A percentile compares a stretch with the other conserved stretches of the same genome.
Evolutionary conservation across 1,140 invertebrate genomes (phyloP).

Genomic region (Drosophila sturtevanti): DNA sequence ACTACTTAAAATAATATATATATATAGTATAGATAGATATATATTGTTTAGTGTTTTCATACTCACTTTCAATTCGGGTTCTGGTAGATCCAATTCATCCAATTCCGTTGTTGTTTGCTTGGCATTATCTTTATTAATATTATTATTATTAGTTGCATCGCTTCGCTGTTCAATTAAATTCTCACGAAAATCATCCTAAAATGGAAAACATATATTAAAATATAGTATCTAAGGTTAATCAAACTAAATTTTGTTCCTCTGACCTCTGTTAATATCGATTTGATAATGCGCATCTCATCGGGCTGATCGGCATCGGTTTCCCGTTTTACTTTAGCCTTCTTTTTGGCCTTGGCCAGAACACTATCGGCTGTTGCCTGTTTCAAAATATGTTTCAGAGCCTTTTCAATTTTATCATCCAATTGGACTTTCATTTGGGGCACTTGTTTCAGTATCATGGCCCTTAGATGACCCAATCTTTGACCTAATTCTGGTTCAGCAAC

Average conservation of each 20-base stretch:
- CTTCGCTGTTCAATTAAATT: slow-evolving; percentile 54
- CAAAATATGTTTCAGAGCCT: slow-evolving; percentile 55
- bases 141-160: neutral
- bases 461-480: slow-evolving; percentile 46
- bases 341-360: slow-evolving; percentile 56
- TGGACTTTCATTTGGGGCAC: slow-evolving; percentile 62
- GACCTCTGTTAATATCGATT: slow-evolving; percentile 68
- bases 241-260: neutral
- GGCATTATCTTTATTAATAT: too few species aligned
- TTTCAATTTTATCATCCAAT: slow-evolving; percentile 65
- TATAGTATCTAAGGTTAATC: too few species aligned
- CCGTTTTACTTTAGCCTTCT: slow-evolving; percentile 51
- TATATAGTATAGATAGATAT: neutral
- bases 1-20: neutral
- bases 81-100: slow-evolving; percentile 16
- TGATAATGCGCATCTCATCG: slow-evolving; percentile 53
- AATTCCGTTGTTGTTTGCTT: slow-evolving; percentile 16
- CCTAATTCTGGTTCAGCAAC: slow-evolving; percentile 26
- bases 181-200: slow-evolving; percentile 69
- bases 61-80: slow-evolving; percentile 43
- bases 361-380: slow-evolving; percentile 53
- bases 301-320: neutral
- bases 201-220: slow-evolving; percentile 19
- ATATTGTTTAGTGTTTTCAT: neutral
- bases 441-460: slow-evolving; percentile 48